phyloP scores from a whole-genome alignment of 2,113 vertebrate genomes.

The Gadus macrocephalus region DNA sequence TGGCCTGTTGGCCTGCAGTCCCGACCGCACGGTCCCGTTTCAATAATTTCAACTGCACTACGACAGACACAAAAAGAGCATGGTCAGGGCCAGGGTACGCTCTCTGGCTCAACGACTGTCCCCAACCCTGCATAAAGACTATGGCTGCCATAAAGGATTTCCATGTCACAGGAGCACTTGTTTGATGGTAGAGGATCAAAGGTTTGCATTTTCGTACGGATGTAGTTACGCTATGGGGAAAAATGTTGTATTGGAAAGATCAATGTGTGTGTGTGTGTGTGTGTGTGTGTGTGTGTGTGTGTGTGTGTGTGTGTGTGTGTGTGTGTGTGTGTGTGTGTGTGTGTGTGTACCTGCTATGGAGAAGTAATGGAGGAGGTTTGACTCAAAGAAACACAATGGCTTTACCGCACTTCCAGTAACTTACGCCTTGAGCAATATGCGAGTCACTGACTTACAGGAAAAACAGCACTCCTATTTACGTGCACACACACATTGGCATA shows the following conservation, averaged over 20 bases:
- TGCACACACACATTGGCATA: not conserved
- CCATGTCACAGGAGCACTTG: not conserved
- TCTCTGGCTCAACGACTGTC: not conserved
- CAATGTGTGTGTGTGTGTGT: no score
- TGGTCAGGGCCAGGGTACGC: not conserved
- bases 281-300: no score
- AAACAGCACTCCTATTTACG: not conserved
- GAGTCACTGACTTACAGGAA: not conserved
- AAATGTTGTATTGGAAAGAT: not conserved
- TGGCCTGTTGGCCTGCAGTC: conserved; percentile 29
- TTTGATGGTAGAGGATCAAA: not conserved
- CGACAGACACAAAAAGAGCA: conserved; percentile 37
- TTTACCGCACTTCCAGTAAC: not conserved
- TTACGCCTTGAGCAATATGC: not conserved
- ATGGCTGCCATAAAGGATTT: not conserved
- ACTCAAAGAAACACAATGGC: not conserved
- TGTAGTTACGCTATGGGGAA: not conserved
- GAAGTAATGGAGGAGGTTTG: not conserved
- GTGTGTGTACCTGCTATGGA: not conserved
- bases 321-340: no score
- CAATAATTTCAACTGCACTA: conserved; percentile 45
- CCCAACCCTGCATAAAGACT: not conserved
- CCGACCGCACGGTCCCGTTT: conserved; percentile 40
- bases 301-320: no score
- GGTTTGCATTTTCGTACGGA: not conserved